A percentile compares a stretch with the other conserved stretches of the same genome.
Evolutionary conservation across 2,888 invertebrate genomes (phyloP).

Genomic region (Drosophila anceps): DNA sequence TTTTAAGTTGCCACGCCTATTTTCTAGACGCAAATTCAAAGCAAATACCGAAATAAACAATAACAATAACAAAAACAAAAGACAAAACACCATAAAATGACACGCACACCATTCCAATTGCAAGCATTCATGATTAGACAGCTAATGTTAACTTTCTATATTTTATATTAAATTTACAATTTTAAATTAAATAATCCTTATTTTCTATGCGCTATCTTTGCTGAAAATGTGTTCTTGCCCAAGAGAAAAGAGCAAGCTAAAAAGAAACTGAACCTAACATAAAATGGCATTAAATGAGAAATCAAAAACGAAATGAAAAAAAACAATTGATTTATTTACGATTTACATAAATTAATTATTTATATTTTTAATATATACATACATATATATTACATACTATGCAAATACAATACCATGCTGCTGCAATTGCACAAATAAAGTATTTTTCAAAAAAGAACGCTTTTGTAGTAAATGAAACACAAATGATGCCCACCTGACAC

Average conservation of each 20-base stretch:
- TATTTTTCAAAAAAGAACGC: conserved; percentile 74
- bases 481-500: neutral
- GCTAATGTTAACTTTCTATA: conserved; percentile 33
- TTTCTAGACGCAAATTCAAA: conserved; percentile 47
- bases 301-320: conserved; percentile 34
- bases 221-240: conserved; percentile 59
- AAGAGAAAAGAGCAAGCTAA: conserved; percentile 37
- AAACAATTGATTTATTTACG: conserved; percentile 79
- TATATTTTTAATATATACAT: conserved; percentile 79
- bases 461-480: conserved; percentile 10
- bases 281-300: conserved; percentile 42
- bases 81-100: conserved; percentile 32
- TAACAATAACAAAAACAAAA: conserved; percentile 5
- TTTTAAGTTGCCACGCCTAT: conserved; percentile 71
- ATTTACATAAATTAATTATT: conserved; percentile 82
- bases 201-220: conserved; percentile 28
- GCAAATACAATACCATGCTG: conserved; percentile 77
- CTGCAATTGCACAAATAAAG: conserved; percentile 84
- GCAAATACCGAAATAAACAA: conserved; percentile 33
- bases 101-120: conserved; percentile 55
- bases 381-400: conserved; percentile 64
- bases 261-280: conserved; percentile 37
- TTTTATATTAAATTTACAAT: conserved; percentile 33
- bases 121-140: conserved; percentile 42
- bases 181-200: neutral